Evolutionary conservation across 2,888 invertebrate genomes (phyloP).

Genomic region (Drosophila differens): DNA sequence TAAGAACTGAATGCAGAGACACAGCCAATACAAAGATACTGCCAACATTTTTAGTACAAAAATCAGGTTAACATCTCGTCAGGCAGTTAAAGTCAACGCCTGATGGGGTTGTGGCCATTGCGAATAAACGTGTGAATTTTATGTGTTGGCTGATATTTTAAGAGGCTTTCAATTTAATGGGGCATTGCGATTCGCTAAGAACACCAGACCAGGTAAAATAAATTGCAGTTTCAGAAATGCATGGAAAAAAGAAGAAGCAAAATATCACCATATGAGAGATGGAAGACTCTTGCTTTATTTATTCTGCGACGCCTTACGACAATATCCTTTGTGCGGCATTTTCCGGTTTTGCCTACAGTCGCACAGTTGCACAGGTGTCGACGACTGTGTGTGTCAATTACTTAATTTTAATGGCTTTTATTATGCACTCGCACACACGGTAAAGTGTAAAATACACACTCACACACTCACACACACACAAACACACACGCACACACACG

Average conservation of each 20-base stretch:
- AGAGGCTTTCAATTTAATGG: constrained; percentile 63
- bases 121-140: constrained; percentile 65
- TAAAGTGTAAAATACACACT: constrained; percentile 41
- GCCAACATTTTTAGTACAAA: constrained; percentile 37
- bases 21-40: constrained; percentile 8
- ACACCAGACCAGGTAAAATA: constrained; percentile 19
- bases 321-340: constrained; percentile 35
- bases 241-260: constrained; percentile 1
- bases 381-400: constrained; percentile 58
- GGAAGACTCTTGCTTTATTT: constrained; percentile 32
- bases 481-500: constrained; percentile 36
- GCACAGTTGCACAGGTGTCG: constrained; percentile 43
- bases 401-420: constrained; percentile 72
- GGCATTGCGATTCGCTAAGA: constrained; percentile 35
- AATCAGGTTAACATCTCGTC: constrained; percentile 32
- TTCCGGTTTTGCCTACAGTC: constrained; percentile 28
- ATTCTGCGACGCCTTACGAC: constrained; percentile 34
- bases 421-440: constrained; percentile 41
- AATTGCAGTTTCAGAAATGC: constrained; percentile 31
- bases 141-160: constrained; percentile 59
- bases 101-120: constrained; percentile 1
- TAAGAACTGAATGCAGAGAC: not conserved
- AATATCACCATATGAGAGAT: not conserved
- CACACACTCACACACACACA: constrained; percentile 2
- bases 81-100: constrained; percentile 23